Conservation (phyloP, 2,888 invertebrate genomes). For the Pyrrhosoma nymphula region DNA sequence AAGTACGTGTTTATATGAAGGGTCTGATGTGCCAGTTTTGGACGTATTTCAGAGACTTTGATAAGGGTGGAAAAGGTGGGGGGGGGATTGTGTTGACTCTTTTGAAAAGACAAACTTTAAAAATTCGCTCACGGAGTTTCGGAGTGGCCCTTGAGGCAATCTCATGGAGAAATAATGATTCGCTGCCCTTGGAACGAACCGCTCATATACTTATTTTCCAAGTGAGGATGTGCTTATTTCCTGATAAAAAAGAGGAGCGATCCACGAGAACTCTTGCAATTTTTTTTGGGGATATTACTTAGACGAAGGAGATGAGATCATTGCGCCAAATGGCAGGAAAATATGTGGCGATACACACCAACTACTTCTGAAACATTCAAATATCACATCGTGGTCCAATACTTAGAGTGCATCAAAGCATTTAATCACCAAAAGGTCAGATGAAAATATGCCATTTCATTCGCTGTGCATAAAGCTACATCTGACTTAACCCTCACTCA, state of each 20-base stretch:
- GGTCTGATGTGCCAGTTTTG: slow-evolving; percentile 31
- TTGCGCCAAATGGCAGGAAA: neutral
- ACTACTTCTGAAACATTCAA: too few relatives aligned
- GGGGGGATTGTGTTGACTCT: neutral
- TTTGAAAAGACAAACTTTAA: slow-evolving; percentile 1
- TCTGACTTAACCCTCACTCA: too few relatives aligned
- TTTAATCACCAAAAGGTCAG: too few relatives aligned
- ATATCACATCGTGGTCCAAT: too few relatives aligned
- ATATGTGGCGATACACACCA: neutral
- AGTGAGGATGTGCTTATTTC: neutral
- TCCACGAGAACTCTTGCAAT: neutral
- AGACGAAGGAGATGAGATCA: neutral
- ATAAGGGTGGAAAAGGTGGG: neutral
- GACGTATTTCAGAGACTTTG: slow-evolving; percentile 32
- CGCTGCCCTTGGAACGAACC: neutral
- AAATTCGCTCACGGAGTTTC: neutral
- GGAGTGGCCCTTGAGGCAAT: neutral
- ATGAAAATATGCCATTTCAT: too few relatives aligned
- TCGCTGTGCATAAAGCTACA: too few relatives aligned
- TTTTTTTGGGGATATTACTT: neutral
- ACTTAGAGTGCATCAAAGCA: too few relatives aligned
- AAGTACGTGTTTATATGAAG: slow-evolving; percentile 32
- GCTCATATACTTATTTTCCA: neutral
- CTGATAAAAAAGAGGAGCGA: neutral
- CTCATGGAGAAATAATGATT: slow-evolving; percentile 7